Percentiles rank a stretch among this genome's conserved stretches.
Evolutionary conservation across 2,797 vertebrate species (phyloP).

Genomic region (Merluccius polli): DNA sequence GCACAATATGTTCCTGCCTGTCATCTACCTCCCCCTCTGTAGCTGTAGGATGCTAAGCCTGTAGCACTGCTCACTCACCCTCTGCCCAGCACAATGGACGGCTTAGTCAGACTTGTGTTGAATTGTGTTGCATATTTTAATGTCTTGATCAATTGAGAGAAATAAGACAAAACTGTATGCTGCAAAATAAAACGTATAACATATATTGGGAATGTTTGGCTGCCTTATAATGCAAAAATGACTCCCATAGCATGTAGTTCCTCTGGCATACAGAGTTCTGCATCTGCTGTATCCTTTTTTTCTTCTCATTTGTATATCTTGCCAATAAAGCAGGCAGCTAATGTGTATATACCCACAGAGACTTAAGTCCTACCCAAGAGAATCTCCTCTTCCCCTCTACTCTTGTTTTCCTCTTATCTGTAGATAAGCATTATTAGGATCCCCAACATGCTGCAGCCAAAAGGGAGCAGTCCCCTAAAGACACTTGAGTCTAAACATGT

Average conservation of each 20-base stretch:
- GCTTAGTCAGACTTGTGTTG: constrained; percentile 24
- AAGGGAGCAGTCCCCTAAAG: constrained; percentile 47
- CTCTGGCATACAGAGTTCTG: not conserved
- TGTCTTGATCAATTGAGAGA: not conserved
- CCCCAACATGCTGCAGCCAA: constrained; percentile 41
- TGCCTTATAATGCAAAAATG: not conserved
- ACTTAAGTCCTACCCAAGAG: not conserved
- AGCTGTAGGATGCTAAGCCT: constrained; percentile 48
- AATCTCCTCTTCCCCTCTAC: constrained; percentile 1
- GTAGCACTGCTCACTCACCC: constrained; percentile 45
- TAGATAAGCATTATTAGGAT: constrained; percentile 51
- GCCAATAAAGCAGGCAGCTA: not conserved
- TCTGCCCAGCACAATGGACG: constrained; percentile 26
- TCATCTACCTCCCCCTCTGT: constrained; percentile 40
- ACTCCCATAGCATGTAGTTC: not conserved
- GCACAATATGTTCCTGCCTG: constrained; percentile 52
- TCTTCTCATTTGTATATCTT: not conserved
- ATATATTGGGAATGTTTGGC: not conserved
- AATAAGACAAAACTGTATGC: constrained; percentile 17
- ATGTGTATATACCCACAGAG: not conserved
- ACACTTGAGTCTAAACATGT: constrained; percentile 44
- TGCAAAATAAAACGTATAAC: constrained; percentile 12
- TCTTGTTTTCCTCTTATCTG: constrained; percentile 39
- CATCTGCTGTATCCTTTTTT: not conserved
- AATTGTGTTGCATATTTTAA: constrained; percentile 22